Percentiles rank a stretch among this genome's conserved stretches.
These are phyloP conservation scores for Noctua pronuba DNA, from an alignment of 2,888 invertebrate species.

Conservation along the genomic window DNA sequence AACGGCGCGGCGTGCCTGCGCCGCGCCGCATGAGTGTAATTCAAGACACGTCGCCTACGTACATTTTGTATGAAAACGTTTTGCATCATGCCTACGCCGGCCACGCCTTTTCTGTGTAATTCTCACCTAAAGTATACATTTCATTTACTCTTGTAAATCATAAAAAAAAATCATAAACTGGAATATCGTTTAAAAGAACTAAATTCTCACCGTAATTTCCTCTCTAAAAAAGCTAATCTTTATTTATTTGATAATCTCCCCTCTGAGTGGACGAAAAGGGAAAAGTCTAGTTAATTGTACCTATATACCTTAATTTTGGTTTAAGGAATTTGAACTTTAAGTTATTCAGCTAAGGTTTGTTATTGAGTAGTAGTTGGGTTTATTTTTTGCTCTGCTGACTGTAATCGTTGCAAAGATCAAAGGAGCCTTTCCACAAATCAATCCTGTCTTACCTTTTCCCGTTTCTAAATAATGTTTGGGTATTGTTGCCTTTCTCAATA, in stretches of 20 bases:
- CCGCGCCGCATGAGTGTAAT: too few species aligned
- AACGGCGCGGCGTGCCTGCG: too few species aligned
- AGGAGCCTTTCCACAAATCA: conserved; percentile 62
- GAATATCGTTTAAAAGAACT: conserved; percentile 15
- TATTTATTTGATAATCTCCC: conserved; percentile 68
- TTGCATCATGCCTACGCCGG: too few species aligned
- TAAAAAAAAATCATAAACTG: background rate
- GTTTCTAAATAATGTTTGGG: conserved; percentile 47
- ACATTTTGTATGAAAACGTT: too few species aligned
- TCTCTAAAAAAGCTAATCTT: conserved; percentile 60
- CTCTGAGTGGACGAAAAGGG: conserved; percentile 46
- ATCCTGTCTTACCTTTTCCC: conserved; percentile 51
- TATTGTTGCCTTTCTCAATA: conserved; percentile 22
- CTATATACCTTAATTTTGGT: conserved; percentile 7
- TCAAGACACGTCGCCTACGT: too few species aligned
- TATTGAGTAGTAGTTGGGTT: conserved; percentile 9
- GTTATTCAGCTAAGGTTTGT: background rate
- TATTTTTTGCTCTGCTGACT: conserved; percentile 48
- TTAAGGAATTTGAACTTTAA: conserved; percentile 21
- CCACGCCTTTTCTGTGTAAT: too few species aligned
- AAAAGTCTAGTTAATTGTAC: conserved; percentile 54
- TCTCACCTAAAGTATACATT: too few species aligned
- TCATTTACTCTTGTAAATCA: conserved; percentile 2
- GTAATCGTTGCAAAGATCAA: conserved; percentile 61
- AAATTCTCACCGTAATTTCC: conserved; percentile 37